These are phyloP conservation scores for Capitulum mitella DNA, from an alignment of 2,888 invertebrate genomes.

Conservation along the genomic window DNA sequence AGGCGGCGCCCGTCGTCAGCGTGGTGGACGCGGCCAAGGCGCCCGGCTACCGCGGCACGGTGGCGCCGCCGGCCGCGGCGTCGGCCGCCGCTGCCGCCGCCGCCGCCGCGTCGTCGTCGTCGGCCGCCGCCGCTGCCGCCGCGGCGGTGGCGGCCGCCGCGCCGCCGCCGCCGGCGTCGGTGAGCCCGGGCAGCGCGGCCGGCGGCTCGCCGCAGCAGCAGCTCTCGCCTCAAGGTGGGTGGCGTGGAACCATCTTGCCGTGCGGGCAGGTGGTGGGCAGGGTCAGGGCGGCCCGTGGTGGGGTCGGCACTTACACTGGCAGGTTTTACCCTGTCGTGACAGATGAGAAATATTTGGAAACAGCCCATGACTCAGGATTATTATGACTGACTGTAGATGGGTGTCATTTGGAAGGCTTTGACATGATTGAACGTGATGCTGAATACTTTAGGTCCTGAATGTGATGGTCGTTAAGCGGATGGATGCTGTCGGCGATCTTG, in stretches of 20 bases:
- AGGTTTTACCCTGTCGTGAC: no score
- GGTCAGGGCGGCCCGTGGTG: neutral
- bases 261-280: neutral
- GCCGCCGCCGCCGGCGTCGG: constrained; percentile 30
- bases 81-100: constrained; percentile 22
- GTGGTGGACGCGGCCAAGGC: constrained; percentile 77
- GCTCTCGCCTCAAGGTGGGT: constrained; percentile 29
- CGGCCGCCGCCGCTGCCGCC: constrained; percentile 26
- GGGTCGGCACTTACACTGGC: neutral
- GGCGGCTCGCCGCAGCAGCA: constrained; percentile 38
- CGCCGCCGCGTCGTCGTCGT: neutral
- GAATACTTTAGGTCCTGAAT: no score
- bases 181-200: constrained; percentile 42
- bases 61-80: constrained; percentile 29
- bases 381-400: no score
- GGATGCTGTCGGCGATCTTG: no score
- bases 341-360: no score
- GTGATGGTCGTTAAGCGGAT: no score
- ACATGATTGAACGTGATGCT: no score
- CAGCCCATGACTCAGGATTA: no score
- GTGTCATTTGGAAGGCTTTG: no score
- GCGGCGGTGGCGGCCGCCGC: constrained; percentile 26
- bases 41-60: constrained; percentile 73
- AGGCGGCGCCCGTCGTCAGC: neutral
- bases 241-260: neutral